Conservation (phyloP, 2,113 vertebrate species). For the Garra rufa region DNA sequence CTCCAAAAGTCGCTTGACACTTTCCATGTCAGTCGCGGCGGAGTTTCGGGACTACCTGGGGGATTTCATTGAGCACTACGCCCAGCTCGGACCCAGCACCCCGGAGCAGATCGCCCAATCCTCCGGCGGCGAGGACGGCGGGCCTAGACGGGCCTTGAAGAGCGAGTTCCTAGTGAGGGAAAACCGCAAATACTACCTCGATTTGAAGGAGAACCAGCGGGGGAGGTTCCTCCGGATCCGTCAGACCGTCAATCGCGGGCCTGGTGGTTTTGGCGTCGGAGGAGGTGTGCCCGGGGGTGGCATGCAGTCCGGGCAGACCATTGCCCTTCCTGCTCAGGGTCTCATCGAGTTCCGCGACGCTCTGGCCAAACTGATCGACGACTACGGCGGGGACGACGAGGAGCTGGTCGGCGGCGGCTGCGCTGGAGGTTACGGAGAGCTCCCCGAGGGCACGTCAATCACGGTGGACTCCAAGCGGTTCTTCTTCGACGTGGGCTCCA, state of each 20-base stretch:
- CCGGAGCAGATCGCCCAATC: slow-evolving; percentile 91
- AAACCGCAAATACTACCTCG: slow-evolving; percentile 93
- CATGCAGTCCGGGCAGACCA: slow-evolving; percentile 92
- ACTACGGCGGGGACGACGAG: slow-evolving; percentile 93
- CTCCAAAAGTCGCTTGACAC: slow-evolving; percentile 90
- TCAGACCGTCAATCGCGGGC: slow-evolving; percentile 85
- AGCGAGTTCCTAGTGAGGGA: slow-evolving; percentile 89
- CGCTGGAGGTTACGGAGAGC: slow-evolving; percentile 85
- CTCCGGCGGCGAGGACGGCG: slow-evolving; percentile 82
- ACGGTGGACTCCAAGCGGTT: slow-evolving; percentile 96
- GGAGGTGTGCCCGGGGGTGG: slow-evolving; percentile 74
- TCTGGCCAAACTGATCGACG: slow-evolving; percentile 92
- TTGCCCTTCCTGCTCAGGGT: slow-evolving; percentile 92
- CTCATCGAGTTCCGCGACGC: slow-evolving; percentile 97
- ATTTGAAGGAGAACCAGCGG: slow-evolving; percentile 92
- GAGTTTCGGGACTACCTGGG: slow-evolving; percentile 94
- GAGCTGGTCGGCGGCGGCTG: slow-evolving; percentile 85
- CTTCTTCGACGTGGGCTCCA: slow-evolving; percentile 97
- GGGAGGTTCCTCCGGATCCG: slow-evolving; percentile 88
- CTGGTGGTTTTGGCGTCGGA: slow-evolving; percentile 77
- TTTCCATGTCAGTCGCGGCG: slow-evolving; percentile 92
- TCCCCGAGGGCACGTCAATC: slow-evolving; percentile 94
- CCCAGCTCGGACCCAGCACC: slow-evolving; percentile 90
- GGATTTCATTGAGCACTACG: slow-evolving; percentile 93
- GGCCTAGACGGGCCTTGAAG: slow-evolving; percentile 87